Evolutionary conservation across 2,888 invertebrate genomes (phyloP).

Genomic region (Euzophera pinguis): DNA sequence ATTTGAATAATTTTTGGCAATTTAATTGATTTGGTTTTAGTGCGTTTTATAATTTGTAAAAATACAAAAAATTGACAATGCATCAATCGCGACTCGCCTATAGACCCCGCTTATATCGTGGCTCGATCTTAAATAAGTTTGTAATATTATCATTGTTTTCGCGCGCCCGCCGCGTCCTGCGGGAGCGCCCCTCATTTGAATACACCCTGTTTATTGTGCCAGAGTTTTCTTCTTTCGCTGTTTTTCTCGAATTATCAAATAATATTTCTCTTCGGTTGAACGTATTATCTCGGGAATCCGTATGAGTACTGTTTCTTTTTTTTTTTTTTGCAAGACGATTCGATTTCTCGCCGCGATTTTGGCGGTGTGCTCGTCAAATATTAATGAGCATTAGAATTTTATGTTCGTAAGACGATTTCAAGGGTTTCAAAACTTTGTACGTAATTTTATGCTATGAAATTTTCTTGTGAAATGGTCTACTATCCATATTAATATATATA

Average conservation of each 20-base stretch:
- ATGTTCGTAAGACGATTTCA: neutral
- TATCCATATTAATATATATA: too few species aligned
- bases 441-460: neutral
- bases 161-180: constrained; percentile 38
- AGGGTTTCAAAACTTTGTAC: neutral
- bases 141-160: constrained; percentile 75
- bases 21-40: too few species aligned
- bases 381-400: constrained; percentile 22
- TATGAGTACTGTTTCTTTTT: constrained; percentile 36
- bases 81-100: too few species aligned
- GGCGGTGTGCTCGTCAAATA: constrained; percentile 23
- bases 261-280: constrained; percentile 59
- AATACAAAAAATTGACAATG: too few species aligned
- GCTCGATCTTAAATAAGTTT: constrained; percentile 65
- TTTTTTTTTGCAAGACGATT: constrained; percentile 39
- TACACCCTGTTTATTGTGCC: constrained; percentile 71
- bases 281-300: constrained; percentile 57
- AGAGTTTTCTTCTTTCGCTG: constrained; percentile 44
- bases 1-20: too few species aligned
- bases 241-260: constrained; percentile 63
- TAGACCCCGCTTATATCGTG: constrained; percentile 32
- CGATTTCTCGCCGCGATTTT: constrained; percentile 43
- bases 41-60: too few species aligned
- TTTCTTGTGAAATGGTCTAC: neutral
- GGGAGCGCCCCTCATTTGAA: constrained; percentile 65